Conservation (phyloP, 2,113 vertebrate species). For the Semnornis frantzii region DNA sequence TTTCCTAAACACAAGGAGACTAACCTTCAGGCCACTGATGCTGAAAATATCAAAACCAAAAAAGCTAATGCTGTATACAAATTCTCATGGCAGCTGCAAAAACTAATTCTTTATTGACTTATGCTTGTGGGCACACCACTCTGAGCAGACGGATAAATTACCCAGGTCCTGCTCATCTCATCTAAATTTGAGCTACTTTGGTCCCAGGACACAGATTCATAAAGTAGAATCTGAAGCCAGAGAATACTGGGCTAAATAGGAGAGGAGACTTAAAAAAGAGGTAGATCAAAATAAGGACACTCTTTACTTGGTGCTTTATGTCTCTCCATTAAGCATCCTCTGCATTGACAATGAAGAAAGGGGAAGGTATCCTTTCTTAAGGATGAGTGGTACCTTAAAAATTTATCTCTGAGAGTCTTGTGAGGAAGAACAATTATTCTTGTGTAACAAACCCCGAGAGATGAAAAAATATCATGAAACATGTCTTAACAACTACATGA, state of each 20-base stretch:
- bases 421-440: neutral
- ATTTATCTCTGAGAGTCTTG: neutral
- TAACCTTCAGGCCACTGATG: neutral
- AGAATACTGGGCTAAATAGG: neutral
- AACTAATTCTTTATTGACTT: neutral
- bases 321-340: neutral
- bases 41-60: neutral
- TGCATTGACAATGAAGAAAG: neutral
- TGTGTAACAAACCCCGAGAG: neutral
- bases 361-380: neutral
- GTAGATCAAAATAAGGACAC: neutral
- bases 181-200: neutral
- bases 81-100: neutral
- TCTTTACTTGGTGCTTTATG: neutral
- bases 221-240: neutral
- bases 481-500: neutral
- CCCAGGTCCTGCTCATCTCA: neutral
- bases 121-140: neutral
- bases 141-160: neutral
- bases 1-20: neutral
- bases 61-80: neutral
- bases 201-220: neutral
- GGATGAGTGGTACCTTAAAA: neutral
- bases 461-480: neutral
- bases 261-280: neutral